phyloP scores from a whole-genome alignment of 2,113 vertebrate species.

The Rhabdomys dilectus region DNA sequence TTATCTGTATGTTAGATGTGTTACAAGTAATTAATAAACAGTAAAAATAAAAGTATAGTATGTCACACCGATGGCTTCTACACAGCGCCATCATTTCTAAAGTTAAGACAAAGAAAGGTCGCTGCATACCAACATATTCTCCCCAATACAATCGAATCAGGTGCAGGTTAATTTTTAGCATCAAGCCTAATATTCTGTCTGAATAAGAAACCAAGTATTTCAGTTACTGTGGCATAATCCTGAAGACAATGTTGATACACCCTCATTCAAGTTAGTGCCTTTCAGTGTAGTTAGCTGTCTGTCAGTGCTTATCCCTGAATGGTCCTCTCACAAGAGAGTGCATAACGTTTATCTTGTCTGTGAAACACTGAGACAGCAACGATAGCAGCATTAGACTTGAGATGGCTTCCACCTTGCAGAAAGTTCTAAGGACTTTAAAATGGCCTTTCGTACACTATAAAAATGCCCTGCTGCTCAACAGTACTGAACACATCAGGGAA shows the following conservation, averaged over 20 bases:
- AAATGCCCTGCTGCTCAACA: conserved; percentile 66
- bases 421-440: conserved; percentile 72
- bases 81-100: neutral
- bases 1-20: neutral
- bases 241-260: conserved; percentile 29
- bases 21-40: conserved; percentile 15
- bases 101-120: neutral
- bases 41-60: neutral
- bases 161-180: conserved; percentile 24
- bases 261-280: neutral
- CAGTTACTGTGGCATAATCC: conserved; percentile 2
- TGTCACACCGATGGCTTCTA: neutral
- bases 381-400: conserved; percentile 59
- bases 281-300: conserved; percentile 33
- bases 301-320: neutral
- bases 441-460: conserved; percentile 54
- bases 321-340: conserved; percentile 3
- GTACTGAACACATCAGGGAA: conserved; percentile 48
- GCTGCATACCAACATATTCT: neutral
- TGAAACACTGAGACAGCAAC: conserved; percentile 4
- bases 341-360: conserved; percentile 41
- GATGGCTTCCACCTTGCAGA: conserved; percentile 63
- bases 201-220: neutral
- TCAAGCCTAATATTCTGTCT: conserved; percentile 28
- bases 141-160: conserved; percentile 4